Evolutionary conservation across 2,888 invertebrate genomes (phyloP), one percentile per base, ranked within the genome.

Genomic region (Hanleya hanleyi): DNA sequence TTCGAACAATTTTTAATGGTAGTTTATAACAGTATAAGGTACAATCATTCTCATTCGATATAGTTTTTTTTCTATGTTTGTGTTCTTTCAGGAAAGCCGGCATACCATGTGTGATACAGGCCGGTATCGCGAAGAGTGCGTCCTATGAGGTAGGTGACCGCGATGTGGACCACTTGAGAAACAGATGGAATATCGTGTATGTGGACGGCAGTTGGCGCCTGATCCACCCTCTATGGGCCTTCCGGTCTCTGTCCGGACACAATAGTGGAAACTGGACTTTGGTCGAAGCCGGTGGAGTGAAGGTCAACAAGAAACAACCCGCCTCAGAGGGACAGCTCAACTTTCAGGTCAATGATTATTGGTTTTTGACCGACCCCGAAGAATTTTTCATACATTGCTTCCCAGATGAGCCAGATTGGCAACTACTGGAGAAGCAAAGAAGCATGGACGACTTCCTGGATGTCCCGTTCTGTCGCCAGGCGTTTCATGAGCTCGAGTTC

Each of bases 331-430:
- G 75, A 3, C 68, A 78, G n/a, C 71, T 74, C 26, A 69, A 72
- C 9, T 80, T 77, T 51, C 66, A 67, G 50, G 67, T 77, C 57
- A 84, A 87, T 71, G 85, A 85, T 38, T 86, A 85, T 79, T 88
- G 83, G 75, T 88, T 86, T 77, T 78, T 86, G 29, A 81, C 85
- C 0, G 86, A 86, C 64, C 86, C 88, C 5, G 82, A 81, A 35
- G 72, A 77, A 18, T 78, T 87, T 64, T 78, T 85, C 22, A 75
- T 78, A 61, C 83, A 84, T 35, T 87, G 86, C 66, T 75, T 82
- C 15, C 87, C 88, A 9, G 78, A 83, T n/a, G 72, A 78, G 18
- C 66, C 72, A 7, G 68, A 77, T 6, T 87, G 87, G 86, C 88
- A 87, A 71, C 78, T 88, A 26, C 69, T 86, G 29, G 79, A 79